Evolutionary conservation across 2,888 invertebrate species (phyloP).

Genomic region (Callinectes sapidus): DNA sequence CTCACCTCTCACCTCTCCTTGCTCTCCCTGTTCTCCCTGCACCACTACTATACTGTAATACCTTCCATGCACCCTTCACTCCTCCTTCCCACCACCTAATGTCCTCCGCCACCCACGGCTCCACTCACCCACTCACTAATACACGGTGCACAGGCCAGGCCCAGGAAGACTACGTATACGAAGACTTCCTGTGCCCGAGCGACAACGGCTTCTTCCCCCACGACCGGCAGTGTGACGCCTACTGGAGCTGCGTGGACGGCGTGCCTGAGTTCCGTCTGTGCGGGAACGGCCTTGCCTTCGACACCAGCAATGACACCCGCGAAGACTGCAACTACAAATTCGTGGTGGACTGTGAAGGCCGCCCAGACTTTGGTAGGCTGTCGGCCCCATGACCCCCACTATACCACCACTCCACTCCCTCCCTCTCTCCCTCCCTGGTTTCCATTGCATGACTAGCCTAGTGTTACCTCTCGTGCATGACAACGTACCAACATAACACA

Average conservation of each 20-base stretch:
- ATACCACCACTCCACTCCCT: not conserved
- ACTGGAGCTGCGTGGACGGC: slow-evolving; percentile 75
- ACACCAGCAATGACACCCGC: slow-evolving; percentile 74
- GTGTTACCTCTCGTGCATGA: not conserved
- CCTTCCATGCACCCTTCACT: not conserved
- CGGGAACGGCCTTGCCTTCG: slow-evolving; percentile 75
- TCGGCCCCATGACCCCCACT: not conserved
- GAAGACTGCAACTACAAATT: slow-evolving; percentile 75
- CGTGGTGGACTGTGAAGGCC: slow-evolving; percentile 74
- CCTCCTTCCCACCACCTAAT: not conserved
- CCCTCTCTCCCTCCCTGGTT: not conserved
- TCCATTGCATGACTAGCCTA: slow-evolving; percentile 39
- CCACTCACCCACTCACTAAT: slow-evolving; percentile 15
- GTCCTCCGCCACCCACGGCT: slow-evolving; percentile 19
- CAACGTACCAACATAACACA: not conserved
- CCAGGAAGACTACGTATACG: slow-evolving; percentile 45
- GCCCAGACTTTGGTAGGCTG: slow-evolving; percentile 74
- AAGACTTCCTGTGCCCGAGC: slow-evolving; percentile 90
- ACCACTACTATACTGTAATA: not conserved
- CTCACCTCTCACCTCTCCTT: slow-evolving; percentile 11
- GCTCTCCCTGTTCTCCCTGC: too few species aligned
- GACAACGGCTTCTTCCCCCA: slow-evolving; percentile 96
- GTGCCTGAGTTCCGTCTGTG: slow-evolving; percentile 74
- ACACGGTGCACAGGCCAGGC: slow-evolving; percentile 52
- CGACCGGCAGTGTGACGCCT: slow-evolving; percentile 80